These are phyloP conservation scores for Prionailurus bengalensis DNA, from an alignment of 2,113 vertebrate genomes.

Conservation along the genomic window DNA sequence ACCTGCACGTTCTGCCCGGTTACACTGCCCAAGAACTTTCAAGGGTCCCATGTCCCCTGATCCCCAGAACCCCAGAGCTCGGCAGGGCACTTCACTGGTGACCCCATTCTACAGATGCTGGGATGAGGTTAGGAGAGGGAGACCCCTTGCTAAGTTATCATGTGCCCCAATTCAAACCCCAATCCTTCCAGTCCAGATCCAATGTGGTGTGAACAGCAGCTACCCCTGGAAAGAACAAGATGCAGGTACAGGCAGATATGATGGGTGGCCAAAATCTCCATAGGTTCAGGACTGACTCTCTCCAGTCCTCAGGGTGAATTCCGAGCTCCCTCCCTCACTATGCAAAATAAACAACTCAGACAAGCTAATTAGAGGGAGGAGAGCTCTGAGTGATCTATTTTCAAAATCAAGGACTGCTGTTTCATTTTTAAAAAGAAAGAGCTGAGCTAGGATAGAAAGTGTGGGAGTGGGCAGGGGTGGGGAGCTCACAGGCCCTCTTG, in stretches of 20 bases:
- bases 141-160: background rate
- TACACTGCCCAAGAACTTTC: background rate
- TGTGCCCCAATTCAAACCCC: background rate
- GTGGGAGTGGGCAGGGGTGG: background rate
- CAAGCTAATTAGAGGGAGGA: conserved; percentile 14
- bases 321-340: background rate
- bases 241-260: background rate
- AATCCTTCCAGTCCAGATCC: background rate
- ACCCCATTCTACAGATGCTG: background rate
- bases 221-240: background rate
- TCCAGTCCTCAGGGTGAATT: background rate
- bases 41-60: too few species aligned
- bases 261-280: background rate
- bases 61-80: background rate
- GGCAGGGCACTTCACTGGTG: too few species aligned
- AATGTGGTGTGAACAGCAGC: background rate
- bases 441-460: background rate
- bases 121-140: background rate
- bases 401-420: conserved; percentile 32
- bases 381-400: background rate
- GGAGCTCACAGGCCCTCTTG: background rate
- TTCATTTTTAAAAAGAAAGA: conserved; percentile 53
- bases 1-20: accelerated
- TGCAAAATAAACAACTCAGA: conserved; percentile 17
- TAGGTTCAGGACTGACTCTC: background rate